Evolutionary conservation across 2,888 invertebrate species (phyloP).

Genomic region (Scaptomyza parva): DNA sequence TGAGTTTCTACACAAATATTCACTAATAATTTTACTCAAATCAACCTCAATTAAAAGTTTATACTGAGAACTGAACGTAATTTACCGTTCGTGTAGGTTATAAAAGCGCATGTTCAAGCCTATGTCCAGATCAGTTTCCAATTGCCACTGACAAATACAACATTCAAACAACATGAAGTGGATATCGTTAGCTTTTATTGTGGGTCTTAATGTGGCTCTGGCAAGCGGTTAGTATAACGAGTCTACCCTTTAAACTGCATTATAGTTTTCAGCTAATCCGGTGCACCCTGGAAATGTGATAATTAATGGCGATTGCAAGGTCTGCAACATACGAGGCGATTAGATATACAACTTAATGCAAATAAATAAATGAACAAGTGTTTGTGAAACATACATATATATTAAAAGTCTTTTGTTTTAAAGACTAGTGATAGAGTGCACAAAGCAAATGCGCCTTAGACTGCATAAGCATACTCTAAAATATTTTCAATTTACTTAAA

Average conservation of each 20-base stretch:
- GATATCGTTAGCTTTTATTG: constrained; percentile 54
- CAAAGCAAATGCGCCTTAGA: neutral
- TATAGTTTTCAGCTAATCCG: constrained; percentile 49
- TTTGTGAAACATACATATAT: constrained; percentile 2
- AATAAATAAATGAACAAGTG: neutral
- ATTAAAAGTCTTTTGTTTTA: too few species aligned
- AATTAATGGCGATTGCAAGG: constrained; percentile 57
- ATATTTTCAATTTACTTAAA: neutral
- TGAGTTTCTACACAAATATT: too few species aligned
- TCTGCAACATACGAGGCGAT: constrained; percentile 48
- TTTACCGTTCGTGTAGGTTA: too few species aligned
- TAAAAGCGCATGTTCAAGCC: too few species aligned
- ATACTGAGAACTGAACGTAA: neutral
- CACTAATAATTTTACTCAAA: too few species aligned
- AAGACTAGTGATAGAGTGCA: neutral
- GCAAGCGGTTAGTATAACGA: constrained; percentile 51
- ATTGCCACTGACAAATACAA: too few species aligned
- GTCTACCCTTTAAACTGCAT: neutral
- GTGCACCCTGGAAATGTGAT: constrained; percentile 57
- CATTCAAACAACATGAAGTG: too few species aligned
- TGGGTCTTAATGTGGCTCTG: constrained; percentile 50
- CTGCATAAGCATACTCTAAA: neutral
- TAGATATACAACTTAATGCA: constrained; percentile 17
- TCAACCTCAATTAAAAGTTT: neutral
- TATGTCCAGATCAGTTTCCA: too few species aligned